phyloP scores from a whole-genome alignment of 2,888 invertebrate genomes.

The Drosophila tanythrix region DNA sequence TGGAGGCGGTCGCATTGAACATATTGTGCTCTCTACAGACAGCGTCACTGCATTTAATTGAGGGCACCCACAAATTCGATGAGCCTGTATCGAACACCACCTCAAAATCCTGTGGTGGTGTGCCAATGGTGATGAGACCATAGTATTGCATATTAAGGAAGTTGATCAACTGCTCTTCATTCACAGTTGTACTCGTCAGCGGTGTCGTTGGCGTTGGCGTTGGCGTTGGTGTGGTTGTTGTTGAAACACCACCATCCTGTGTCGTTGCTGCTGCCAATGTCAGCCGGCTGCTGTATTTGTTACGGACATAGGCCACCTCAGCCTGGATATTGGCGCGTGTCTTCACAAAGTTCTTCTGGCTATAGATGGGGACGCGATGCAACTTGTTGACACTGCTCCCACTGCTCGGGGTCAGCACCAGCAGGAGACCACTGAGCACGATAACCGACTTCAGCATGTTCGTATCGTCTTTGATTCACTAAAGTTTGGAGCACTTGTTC shows the following conservation, averaged over 20 bases:
- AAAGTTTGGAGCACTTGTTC: constrained; percentile 1
- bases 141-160: constrained; percentile 60
- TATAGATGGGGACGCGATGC: constrained; percentile 37
- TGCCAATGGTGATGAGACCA: constrained; percentile 91
- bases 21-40: constrained; percentile 97
- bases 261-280: background rate
- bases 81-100: constrained; percentile 94
- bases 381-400: constrained; percentile 7
- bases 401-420: constrained; percentile 9
- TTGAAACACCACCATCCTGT: background rate
- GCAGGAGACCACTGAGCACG: constrained; percentile 16
- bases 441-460: constrained; percentile 40
- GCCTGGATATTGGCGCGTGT: constrained; percentile 44
- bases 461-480: constrained; percentile 22
- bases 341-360: constrained; percentile 30
- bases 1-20: constrained; percentile 93
- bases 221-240: background rate
- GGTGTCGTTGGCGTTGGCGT: background rate
- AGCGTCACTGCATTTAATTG: constrained; percentile 86
- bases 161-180: constrained; percentile 52
- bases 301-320: constrained; percentile 44
- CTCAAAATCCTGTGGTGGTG: constrained; percentile 94
- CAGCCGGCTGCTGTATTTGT: constrained; percentile 47
- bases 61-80: constrained; percentile 88
- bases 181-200: background rate